Percentiles rank a stretch among this genome's conserved stretches.
Conservation (phyloP, 1,140 invertebrate genomes). For the Drosophila nigromelanica region DNA sequence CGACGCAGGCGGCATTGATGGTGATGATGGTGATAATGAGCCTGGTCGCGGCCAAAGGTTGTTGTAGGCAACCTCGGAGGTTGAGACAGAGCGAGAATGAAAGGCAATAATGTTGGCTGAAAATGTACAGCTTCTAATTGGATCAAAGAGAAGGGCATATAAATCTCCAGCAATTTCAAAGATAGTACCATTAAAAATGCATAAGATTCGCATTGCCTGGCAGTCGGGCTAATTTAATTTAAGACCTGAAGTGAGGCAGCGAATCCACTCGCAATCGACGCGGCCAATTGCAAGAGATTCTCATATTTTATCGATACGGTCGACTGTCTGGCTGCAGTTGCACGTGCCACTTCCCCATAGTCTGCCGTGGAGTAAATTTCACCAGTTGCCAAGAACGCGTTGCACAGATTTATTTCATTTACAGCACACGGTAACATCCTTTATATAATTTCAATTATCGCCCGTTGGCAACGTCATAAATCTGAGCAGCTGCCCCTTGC, state of each 20-base stretch:
- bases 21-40: constrained; percentile 68
- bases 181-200: constrained; percentile 63
- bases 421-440: constrained; percentile 43
- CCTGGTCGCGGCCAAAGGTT: constrained; percentile 42
- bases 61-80: constrained; percentile 52
- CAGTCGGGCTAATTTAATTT: constrained; percentile 71
- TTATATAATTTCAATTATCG: constrained; percentile 81
- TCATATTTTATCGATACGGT: constrained; percentile 71
- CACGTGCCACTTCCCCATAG: constrained; percentile 51
- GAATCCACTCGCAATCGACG: constrained; percentile 48
- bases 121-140: constrained; percentile 67
- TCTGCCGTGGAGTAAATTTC: constrained; percentile 60
- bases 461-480: constrained; percentile 75
- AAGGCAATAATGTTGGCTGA: constrained; percentile 51
- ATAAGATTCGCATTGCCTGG: constrained; percentile 46
- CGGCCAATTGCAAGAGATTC: constrained; percentile 9
- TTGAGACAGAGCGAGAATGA: constrained; percentile 12
- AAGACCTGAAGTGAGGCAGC: constrained; percentile 40
- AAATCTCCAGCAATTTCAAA: constrained; percentile 26
- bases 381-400: constrained; percentile 46
- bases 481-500: constrained; percentile 41
- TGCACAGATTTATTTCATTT: constrained; percentile 79
- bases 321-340: constrained; percentile 73
- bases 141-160: constrained; percentile 62
- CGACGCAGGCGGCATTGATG: constrained; percentile 40